These are phyloP conservation scores for Agrilus planipennis DNA, from an alignment of 1,140 invertebrate species.

Conservation along the genomic window DNA sequence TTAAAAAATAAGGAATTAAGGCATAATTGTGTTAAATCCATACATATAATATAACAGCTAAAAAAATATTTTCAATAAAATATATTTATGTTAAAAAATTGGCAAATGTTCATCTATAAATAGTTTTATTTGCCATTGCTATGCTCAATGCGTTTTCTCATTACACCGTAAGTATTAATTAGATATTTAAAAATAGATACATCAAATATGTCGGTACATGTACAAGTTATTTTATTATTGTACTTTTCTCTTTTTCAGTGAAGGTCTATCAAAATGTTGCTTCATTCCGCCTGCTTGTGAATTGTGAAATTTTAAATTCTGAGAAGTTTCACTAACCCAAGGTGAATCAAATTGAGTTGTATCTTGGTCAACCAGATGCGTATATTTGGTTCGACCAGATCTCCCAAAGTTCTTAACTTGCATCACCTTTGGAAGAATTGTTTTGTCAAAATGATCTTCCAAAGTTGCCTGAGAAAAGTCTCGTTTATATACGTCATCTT, in stretches of 20 bases:
- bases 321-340: conserved; percentile 83
- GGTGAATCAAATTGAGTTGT: conserved; percentile 96
- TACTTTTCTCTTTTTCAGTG: conserved; percentile 50
- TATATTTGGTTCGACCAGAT: conserved; percentile 97
- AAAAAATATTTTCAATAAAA: too few relatives aligned
- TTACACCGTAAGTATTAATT: background rate
- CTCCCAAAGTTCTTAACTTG: conserved; percentile 99
- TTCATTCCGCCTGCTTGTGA: conserved; percentile 92
- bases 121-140: too few relatives aligned
- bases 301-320: conserved; percentile 84
- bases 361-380: conserved; percentile 98
- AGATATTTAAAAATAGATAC: background rate
- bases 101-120: too few relatives aligned
- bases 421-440: conserved; percentile 98
- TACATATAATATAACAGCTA: too few relatives aligned
- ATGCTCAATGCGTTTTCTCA: background rate
- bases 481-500: conserved; percentile 85
- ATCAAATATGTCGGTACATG: background rate
- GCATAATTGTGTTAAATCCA: too few relatives aligned
- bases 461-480: conserved; percentile 95
- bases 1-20: too few relatives aligned
- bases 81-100: too few relatives aligned
- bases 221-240: conserved; percentile 6
- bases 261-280: conserved; percentile 83
- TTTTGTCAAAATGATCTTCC: conserved; percentile 99